These are phyloP conservation scores for Vanessa atalanta DNA, from an alignment of 1,140 invertebrate genomes.

Conservation along the genomic window DNA sequence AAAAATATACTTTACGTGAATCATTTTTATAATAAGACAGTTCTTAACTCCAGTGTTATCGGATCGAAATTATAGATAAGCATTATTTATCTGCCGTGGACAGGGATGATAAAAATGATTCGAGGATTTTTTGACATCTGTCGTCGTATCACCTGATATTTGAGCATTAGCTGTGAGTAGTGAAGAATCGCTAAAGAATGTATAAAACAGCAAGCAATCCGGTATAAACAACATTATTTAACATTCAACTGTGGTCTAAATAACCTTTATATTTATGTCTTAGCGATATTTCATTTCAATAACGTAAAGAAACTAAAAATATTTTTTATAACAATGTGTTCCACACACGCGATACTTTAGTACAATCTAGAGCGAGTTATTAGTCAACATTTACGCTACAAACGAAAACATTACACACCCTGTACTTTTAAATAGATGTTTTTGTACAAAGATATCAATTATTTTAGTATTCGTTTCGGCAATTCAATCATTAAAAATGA, in stretches of 20 bases:
- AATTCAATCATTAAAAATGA: too few species aligned
- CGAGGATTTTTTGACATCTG: too few species aligned
- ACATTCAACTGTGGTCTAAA: constrained; percentile 3
- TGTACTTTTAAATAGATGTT: too few species aligned
- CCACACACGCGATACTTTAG: not conserved
- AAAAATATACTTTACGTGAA: too few species aligned
- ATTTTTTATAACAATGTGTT: not conserved
- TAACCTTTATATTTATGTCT: not conserved
- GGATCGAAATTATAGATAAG: too few species aligned
- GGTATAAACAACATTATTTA: constrained; percentile 9
- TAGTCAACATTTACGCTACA: constrained; percentile 3
- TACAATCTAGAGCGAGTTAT: not conserved
- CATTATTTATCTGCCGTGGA: too few species aligned
- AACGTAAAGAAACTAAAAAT: constrained; percentile 4
- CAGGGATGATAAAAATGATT: too few species aligned
- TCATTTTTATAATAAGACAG: too few species aligned
- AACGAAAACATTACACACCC: not conserved
- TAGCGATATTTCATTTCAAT: constrained; percentile 5
- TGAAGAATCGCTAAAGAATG: not conserved
- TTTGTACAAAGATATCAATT: too few species aligned
- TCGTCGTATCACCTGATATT: too few species aligned
- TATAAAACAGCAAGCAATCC: not conserved
- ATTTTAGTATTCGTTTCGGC: too few species aligned
- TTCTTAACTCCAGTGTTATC: too few species aligned
- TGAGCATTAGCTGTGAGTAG: not conserved